These are phyloP conservation scores for Brachionus asplanchnoidis DNA, from an alignment of 1,140 invertebrate genomes.

Conservation along the genomic window DNA sequence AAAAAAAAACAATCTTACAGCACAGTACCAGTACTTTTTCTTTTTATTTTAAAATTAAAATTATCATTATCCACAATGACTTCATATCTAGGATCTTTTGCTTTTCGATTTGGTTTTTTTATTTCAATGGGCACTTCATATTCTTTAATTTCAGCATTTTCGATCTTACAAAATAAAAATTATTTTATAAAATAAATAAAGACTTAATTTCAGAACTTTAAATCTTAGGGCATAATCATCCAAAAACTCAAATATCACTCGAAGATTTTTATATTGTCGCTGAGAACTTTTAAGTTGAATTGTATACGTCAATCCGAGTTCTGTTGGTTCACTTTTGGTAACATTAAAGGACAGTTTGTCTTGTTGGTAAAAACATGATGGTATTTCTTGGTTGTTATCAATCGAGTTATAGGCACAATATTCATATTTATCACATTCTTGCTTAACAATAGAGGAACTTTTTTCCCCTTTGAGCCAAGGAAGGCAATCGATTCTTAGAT, in stretches of 20 bases:
- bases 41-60: slow-evolving; percentile 36
- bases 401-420: neutral
- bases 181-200: neutral
- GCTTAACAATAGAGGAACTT: neutral
- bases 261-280: neutral
- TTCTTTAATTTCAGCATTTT: neutral
- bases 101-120: slow-evolving; percentile 10
- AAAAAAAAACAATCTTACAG: neutral
- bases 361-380: slow-evolving; percentile 8
- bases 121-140: slow-evolving; percentile 38
- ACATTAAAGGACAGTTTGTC: neutral
- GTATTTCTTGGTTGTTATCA: slow-evolving; percentile 11
- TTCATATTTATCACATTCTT: neutral
- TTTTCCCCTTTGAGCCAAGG: slow-evolving; percentile 11
- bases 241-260: neutral
- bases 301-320: neutral
- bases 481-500: slow-evolving; percentile 14
- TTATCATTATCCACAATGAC: neutral
- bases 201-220: neutral
- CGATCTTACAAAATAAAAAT: slow-evolving; percentile 32
- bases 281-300: neutral
- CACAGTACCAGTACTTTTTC: slow-evolving; percentile 10
- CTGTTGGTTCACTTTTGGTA: neutral
- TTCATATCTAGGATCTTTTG: slow-evolving; percentile 17
- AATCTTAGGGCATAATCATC: slow-evolving; percentile 29